Evolutionary conservation across 1,140 invertebrate genomes (phyloP).

Genomic region (Bathynomus jamesi): DNA sequence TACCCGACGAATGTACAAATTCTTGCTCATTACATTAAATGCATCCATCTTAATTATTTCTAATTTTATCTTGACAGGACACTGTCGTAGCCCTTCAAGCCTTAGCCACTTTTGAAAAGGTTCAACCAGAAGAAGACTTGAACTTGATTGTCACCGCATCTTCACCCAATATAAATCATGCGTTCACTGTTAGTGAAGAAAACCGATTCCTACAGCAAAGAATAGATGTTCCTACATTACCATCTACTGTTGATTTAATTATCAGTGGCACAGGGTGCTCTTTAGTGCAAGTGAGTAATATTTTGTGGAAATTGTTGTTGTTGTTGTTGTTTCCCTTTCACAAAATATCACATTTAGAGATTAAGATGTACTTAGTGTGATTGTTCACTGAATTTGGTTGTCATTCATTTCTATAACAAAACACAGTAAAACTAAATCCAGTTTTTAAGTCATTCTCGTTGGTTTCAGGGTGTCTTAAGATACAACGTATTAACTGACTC

Average conservation of each 20-base stretch:
- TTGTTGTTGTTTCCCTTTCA: not conserved
- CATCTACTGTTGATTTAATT: not conserved
- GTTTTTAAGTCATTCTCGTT: too few species aligned
- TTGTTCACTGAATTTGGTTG: not conserved
- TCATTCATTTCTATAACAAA: not conserved
- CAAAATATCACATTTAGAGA: too few species aligned
- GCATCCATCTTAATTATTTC: too few species aligned
- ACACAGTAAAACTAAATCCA: not conserved
- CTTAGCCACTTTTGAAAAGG: not conserved
- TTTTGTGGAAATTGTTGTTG: not conserved
- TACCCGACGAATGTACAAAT: too few species aligned
- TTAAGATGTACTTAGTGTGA: not conserved
- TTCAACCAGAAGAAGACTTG: not conserved
- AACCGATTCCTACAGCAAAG: not conserved
- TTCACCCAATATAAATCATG: not conserved
- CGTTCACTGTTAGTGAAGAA: not conserved
- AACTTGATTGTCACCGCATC: not conserved
- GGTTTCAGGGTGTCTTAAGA: not conserved
- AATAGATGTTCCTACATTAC: not conserved
- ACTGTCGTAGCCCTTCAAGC: constrained; percentile 7
- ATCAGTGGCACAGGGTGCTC: not conserved
- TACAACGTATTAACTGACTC: too few species aligned
- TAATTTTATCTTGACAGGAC: not conserved
- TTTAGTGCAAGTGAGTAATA: not conserved
- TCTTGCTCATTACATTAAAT: too few species aligned